Percentiles rank a stretch among this genome's conserved stretches.
Evolutionary conservation across 2,113 vertebrate genomes (phyloP).

Genomic region (Rhagologus leucostigma): DNA sequence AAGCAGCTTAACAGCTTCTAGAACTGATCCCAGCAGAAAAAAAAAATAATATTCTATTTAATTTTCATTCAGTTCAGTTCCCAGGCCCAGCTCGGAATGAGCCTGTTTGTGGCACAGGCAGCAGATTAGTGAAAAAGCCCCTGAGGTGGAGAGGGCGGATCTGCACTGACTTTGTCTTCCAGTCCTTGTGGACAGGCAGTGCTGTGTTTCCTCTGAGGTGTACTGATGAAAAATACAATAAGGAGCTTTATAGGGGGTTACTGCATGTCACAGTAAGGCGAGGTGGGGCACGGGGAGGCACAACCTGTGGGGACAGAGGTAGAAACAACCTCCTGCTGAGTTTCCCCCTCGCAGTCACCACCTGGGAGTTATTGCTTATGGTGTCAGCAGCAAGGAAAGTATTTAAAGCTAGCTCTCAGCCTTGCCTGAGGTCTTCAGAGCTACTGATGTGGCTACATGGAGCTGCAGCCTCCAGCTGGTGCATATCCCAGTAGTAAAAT

Average conservation of each 20-base stretch:
- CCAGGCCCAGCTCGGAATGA: background rate
- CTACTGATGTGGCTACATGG: rapidly evolving
- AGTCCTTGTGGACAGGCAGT: background rate
- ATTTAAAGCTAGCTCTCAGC: background rate
- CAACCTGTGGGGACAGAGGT: rapidly evolving
- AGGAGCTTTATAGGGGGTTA: background rate
- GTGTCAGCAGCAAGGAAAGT: background rate
- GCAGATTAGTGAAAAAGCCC: background rate
- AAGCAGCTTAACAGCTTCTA: background rate
- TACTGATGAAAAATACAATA: background rate
- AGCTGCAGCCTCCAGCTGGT: background rate
- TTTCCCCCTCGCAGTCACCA: background rate
- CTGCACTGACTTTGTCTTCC: background rate
- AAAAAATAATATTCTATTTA: background rate
- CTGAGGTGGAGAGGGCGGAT: background rate
- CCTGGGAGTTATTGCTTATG: background rate
- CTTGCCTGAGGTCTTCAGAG: background rate
- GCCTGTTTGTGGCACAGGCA: background rate
- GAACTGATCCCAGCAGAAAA: background rate
- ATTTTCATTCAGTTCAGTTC: background rate
- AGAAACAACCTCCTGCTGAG: background rate
- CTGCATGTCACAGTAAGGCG: background rate
- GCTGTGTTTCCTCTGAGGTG: background rate
- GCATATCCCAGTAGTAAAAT: background rate
- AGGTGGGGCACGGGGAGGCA: background rate